Base-by-base conservation (phyloP, 2,888 invertebrate species). In the Callosobruchus maculatus region DNA sequence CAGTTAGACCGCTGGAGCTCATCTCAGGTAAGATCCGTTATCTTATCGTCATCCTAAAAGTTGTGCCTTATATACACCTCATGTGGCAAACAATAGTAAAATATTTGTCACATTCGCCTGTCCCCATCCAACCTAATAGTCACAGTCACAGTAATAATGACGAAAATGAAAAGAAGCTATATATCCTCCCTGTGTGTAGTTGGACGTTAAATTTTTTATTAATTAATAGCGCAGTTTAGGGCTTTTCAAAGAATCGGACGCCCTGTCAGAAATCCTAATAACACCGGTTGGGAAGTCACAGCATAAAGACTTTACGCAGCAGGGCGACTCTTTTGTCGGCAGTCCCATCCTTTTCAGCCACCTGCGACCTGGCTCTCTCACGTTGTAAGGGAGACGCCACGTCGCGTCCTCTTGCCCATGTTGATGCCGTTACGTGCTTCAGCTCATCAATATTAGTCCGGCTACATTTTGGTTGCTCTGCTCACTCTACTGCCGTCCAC, bases 251-350 rank as follows among this genome's bases (percentile, higher is more conserved):
- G 74, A 75, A 73, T 75, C 72, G 72, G 75, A 74, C 75, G 72
- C 77, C 71, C 71, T 77, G 77, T 76, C 77, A 77, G 74, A 76
- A 74, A 77, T 49, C 76, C 72, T 77, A 77, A 77, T 77, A 75
- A 77, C 75, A 77, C 70, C 77, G 70, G 74, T 77, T 77, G 73
- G 68, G 68, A 77, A 77, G 76, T 77, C 76, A 77, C 75, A 75
- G 76, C 74, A 49, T 49, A 49, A 49, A 49, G 49, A 74, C 75
- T 76, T 76, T 76, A 72, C 74, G 70, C 72, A 75, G 75, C 73
- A 74, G 76, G 74, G 74, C 18, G 5, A 49, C 49, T 49, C 49
- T 49, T 49, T 49, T 49, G 49, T 49, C 49, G 49, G 49, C 49
- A 49, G 49, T 49, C 13, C 49, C 49, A 49, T 49, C 49, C 49